phyloP scores from a whole-genome alignment of 2,113 vertebrate genomes.

The Podocnemis expansa region DNA sequence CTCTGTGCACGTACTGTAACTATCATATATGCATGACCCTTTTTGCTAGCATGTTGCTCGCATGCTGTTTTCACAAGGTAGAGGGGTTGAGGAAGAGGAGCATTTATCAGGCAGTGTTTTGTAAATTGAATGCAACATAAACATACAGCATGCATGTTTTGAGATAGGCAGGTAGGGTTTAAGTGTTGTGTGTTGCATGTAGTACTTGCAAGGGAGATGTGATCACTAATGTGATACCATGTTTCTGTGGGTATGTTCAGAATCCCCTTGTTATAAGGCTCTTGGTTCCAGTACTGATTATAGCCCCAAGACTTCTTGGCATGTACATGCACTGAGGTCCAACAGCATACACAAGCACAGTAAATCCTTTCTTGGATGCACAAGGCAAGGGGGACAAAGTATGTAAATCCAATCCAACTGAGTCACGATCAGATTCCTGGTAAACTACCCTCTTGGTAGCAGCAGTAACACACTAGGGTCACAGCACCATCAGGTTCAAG shows the following conservation, averaged over 20 bases:
- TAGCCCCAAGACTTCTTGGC: background rate
- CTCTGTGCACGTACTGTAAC: background rate
- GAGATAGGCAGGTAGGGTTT: background rate
- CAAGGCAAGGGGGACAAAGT: background rate
- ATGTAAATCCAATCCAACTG: background rate
- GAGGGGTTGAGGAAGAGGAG: background rate
- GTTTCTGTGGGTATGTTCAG: background rate
- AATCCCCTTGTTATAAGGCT: background rate
- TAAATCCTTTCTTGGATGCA: too few species aligned
- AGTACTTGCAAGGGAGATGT: background rate
- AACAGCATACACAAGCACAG: too few species aligned
- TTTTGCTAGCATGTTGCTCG: background rate
- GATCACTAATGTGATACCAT: background rate
- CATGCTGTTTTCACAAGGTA: background rate
- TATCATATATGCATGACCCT: background rate
- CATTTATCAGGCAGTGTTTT: background rate
- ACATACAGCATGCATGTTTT: background rate
- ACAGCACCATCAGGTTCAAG: background rate
- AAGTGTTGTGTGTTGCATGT: rapidly evolving
- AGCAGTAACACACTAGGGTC: background rate
- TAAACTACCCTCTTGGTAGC: background rate
- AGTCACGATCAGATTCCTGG: background rate
- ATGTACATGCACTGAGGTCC: background rate
- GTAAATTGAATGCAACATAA: background rate
- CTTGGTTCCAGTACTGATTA: background rate